Evolutionary conservation across 2,888 invertebrate species (phyloP).

Genomic region (Melinaea marsaeus): DNA sequence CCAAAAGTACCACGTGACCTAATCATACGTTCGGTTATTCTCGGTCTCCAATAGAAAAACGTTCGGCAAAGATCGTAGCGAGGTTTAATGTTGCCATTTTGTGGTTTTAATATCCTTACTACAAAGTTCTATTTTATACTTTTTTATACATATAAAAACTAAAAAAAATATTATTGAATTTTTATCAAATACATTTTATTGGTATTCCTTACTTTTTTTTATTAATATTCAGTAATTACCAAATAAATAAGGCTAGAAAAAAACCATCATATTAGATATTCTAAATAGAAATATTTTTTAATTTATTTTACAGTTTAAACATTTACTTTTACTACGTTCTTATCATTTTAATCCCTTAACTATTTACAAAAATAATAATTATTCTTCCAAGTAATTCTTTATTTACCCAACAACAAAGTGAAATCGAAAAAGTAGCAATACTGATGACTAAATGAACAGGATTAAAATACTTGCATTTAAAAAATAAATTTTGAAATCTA

Average conservation of each 20-base stretch:
- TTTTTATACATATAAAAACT: too few relatives aligned
- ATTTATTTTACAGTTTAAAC: too few relatives aligned
- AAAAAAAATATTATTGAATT: too few relatives aligned
- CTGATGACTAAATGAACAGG: constrained; percentile 23
- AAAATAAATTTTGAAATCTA: constrained; percentile 12
- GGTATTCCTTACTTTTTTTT: too few relatives aligned
- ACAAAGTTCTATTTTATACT: constrained; percentile 1
- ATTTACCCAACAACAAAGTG: neutral
- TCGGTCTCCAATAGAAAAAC: constrained; percentile 65
- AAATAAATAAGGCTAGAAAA: too few relatives aligned
- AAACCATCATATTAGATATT: too few relatives aligned
- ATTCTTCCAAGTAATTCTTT: neutral
- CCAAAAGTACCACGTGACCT: constrained; percentile 79
- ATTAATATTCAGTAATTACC: too few relatives aligned
- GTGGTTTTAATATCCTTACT: constrained; percentile 16
- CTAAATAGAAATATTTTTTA: too few relatives aligned
- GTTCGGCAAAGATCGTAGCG: constrained; percentile 62
- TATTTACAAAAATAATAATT: neutral
- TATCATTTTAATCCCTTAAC: too few relatives aligned
- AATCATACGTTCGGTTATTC: constrained; percentile 69
- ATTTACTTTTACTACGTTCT: too few relatives aligned
- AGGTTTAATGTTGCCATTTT: constrained; percentile 52
- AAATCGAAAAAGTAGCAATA: constrained; percentile 19
- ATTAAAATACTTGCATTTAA: constrained; percentile 29
- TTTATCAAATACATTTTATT: too few relatives aligned